These are phyloP conservation scores for Triops longicaudatus DNA, from an alignment of 1,140 invertebrate species.

Conservation along the genomic window DNA sequence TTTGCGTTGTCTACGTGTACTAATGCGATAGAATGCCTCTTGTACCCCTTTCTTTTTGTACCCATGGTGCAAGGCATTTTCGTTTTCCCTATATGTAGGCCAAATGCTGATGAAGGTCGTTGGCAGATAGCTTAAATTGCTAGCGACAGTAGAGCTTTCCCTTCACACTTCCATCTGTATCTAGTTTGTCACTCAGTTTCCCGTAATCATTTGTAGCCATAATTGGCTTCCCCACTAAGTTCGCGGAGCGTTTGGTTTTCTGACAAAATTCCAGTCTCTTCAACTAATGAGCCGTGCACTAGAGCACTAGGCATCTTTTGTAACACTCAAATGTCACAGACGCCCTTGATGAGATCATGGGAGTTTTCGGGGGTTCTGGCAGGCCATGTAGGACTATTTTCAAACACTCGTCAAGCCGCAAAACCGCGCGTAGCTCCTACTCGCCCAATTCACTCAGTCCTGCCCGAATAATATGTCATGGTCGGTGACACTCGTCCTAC, in stretches of 20 bases:
- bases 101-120: constrained; percentile 11
- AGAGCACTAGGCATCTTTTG: neutral
- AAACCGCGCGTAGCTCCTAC: no score
- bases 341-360: neutral
- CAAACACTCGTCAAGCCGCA: neutral
- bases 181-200: constrained; percentile 1
- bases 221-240: neutral
- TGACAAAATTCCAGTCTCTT: neutral
- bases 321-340: neutral
- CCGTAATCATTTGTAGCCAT: neutral
- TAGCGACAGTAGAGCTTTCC: neutral
- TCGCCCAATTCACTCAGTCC: no score
- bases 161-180: neutral
- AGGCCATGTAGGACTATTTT: neutral
- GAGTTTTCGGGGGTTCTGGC: neutral
- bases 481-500: no score
- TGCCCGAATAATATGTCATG: no score
- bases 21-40: neutral
- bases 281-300: neutral
- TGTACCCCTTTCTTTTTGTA: neutral
- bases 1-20: neutral
- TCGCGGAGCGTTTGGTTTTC: neutral
- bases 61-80: neutral
- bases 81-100: neutral
- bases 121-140: neutral